Percentiles rank a stretch among this genome's conserved stretches.
phyloP scores from a whole-genome alignment of 2,113 vertebrate genomes.

The Eurypyga helias region DNA sequence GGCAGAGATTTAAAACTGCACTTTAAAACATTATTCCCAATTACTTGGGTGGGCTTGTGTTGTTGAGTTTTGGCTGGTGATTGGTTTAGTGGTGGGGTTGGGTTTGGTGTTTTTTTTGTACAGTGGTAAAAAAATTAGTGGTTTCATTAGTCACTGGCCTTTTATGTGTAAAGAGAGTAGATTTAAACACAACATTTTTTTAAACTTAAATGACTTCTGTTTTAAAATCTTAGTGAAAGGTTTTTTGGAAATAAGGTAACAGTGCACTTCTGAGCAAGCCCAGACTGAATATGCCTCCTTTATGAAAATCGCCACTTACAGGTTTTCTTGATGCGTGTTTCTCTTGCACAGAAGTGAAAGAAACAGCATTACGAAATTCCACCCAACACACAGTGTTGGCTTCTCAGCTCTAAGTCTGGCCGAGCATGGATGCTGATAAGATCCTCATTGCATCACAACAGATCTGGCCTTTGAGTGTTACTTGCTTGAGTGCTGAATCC shows the following conservation, averaged over 20 bases:
- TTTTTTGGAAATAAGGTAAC: not conserved
- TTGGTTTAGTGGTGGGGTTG: not conserved
- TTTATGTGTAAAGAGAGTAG: not conserved
- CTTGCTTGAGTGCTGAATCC: conserved; percentile 42
- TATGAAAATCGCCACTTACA: not conserved
- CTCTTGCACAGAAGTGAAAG: not conserved
- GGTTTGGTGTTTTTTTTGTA: not conserved
- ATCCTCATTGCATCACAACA: not conserved
- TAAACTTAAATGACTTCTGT: not conserved
- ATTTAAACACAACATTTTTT: not conserved
- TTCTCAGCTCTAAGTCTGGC: not conserved
- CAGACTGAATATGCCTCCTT: not conserved
- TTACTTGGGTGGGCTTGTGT: not conserved
- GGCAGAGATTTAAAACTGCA: not conserved
- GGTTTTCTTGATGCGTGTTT: not conserved
- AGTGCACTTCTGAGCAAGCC: accelerated
- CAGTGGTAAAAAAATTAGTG: not conserved
- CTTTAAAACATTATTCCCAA: not conserved
- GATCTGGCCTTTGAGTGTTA: conserved; percentile 49
- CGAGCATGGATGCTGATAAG: accelerated
- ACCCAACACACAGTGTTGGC: not conserved
- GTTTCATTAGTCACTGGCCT: not conserved
- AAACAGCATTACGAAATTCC: accelerated
- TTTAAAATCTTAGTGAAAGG: not conserved
- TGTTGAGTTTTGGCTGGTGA: not conserved